phyloP scores from a whole-genome alignment of 2,888 invertebrate species.

The Aphidoletes aphidimyza region DNA sequence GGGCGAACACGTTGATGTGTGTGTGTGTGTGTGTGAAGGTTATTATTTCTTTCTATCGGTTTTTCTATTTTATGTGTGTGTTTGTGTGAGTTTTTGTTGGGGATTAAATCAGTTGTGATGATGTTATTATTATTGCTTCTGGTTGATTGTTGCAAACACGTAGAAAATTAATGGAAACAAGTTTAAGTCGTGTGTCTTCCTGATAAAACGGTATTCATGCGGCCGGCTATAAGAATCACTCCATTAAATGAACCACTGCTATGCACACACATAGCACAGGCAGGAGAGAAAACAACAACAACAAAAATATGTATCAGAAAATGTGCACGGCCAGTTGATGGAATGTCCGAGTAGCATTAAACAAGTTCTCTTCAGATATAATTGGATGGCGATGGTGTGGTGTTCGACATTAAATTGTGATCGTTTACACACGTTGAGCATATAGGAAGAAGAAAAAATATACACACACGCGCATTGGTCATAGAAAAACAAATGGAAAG shows the following conservation, averaged over 20 bases:
- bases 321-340: not conserved
- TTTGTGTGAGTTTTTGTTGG: not conserved
- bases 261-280: not conserved
- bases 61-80: too few relatives aligned
- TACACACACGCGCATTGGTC: too few relatives aligned
- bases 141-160: constrained; percentile 30
- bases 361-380: not conserved
- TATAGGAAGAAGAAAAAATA: not conserved
- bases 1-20: not conserved
- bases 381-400: not conserved
- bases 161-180: not conserved
- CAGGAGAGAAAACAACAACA: too few relatives aligned
- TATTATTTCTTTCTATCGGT: too few relatives aligned
- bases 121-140: constrained; percentile 16
- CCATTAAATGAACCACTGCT: constrained; percentile 16
- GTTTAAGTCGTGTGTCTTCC: not conserved
- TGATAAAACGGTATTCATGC: constrained; percentile 12
- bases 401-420: constrained; percentile 1
- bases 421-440: not conserved
- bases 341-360: constrained; percentile 26
- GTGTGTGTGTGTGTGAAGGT: not conserved
- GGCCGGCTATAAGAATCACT: not conserved
- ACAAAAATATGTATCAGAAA: not conserved
- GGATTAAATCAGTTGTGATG: constrained; percentile 27
- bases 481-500: too few relatives aligned